Evolutionary conservation across 2,797 vertebrate genomes (phyloP).

Genomic region (Brachyrhaphis roseni): DNA sequence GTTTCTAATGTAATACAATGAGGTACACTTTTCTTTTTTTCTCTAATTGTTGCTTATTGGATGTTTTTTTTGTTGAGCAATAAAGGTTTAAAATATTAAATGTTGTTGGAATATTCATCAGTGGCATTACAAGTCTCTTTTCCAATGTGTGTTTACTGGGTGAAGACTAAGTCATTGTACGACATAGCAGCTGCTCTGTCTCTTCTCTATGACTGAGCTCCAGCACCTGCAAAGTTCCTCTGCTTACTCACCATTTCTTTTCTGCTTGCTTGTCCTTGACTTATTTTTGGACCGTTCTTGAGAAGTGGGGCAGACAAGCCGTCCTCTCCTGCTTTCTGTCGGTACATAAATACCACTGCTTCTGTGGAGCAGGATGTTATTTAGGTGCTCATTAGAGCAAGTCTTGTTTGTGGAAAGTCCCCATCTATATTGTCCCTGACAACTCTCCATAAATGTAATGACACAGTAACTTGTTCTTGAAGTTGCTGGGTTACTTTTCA

Average conservation of each 20-base stretch:
- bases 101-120: constrained; percentile 10
- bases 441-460: not conserved
- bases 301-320: constrained; percentile 27
- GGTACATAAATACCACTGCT: constrained; percentile 17
- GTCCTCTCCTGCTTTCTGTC: constrained; percentile 10
- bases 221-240: constrained; percentile 65
- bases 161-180: constrained; percentile 83
- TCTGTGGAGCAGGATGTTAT: constrained; percentile 22
- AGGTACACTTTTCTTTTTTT: constrained; percentile 33
- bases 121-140: constrained; percentile 33
- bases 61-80: constrained; percentile 49
- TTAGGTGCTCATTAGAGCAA: constrained; percentile 28
- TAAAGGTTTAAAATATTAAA: constrained; percentile 24
- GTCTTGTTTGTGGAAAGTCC: constrained; percentile 43
- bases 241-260: constrained; percentile 55
- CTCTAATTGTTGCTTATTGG: constrained; percentile 39
- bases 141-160: constrained; percentile 37
- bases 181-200: constrained; percentile 81
- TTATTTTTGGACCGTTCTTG: constrained; percentile 43
- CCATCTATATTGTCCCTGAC: constrained; percentile 13
- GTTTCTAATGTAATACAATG: constrained; percentile 18
- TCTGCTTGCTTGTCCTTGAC: constrained; percentile 20
- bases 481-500: not conserved
- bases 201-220: constrained; percentile 69
- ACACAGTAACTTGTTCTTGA: not conserved